phyloP scores from a whole-genome alignment of 2,888 invertebrate genomes.

The Conomelus anceps region DNA sequence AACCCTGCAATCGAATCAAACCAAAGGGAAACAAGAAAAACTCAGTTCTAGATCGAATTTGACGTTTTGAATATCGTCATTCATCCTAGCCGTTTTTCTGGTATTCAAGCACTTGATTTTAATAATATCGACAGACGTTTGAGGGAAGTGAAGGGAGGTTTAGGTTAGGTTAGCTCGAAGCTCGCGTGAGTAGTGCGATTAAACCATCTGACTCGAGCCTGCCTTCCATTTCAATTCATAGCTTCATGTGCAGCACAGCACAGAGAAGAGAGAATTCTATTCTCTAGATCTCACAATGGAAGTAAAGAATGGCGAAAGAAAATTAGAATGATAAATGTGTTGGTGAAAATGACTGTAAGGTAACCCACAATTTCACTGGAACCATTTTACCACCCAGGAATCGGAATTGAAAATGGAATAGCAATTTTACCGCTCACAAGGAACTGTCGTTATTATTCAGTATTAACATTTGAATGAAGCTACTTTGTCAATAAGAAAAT shows the following conservation, averaged over 20 bases:
- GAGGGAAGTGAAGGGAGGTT: too few relatives aligned
- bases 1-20: background rate
- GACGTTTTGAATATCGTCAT: background rate
- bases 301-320: background rate
- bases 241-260: background rate
- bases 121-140: background rate
- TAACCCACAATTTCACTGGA: too few relatives aligned
- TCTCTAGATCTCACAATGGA: background rate
- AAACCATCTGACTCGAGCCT: background rate
- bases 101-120: background rate
- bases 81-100: background rate
- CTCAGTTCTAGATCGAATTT: background rate
- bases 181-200: background rate
- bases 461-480: too few relatives aligned
- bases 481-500: too few relatives aligned
- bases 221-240: background rate
- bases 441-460: too few relatives aligned
- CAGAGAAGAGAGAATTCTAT: background rate
- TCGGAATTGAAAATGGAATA: too few relatives aligned
- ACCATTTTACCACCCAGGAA: too few relatives aligned
- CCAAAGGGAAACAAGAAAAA: too few relatives aligned
- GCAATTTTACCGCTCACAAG: too few relatives aligned
- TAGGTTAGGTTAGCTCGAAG: background rate
- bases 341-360: too few relatives aligned
- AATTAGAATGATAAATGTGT: too few relatives aligned